Base-by-base conservation (phyloP, 2,113 vertebrate species). In the Ictalurus furcatus region DNA sequence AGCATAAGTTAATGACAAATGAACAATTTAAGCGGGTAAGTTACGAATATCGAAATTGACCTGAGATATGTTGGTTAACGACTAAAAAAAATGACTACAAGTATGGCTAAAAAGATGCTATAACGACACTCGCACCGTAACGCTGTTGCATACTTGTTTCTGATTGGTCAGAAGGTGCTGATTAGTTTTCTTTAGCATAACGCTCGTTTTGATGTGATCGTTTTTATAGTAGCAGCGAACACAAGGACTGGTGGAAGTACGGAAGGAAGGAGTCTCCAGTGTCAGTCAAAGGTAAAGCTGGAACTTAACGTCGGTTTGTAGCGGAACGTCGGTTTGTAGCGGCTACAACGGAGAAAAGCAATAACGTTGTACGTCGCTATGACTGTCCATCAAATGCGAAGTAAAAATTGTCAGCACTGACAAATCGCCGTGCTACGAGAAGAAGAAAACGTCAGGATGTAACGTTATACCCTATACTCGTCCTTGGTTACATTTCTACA, bases 181-280 rank as follows among this genome's bases (percentile, higher is more conserved):
- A 76, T 76, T 16, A 28, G n/a, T 58, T 58, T 56, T n/a, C 28
- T 21, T 16, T n/a, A 52, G 23, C 71, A 73, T 73, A 2, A 30
- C 65, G 28, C 4, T 28, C 28, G 28, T 73, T 67, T 28, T 4
- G 1, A 44, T 9, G 30, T 40, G 2, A 74, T 74, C 12, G 12
- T 44, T 40, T 74, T 21, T 4, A 40, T 5, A 74, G 34, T 74
- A 76, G 44, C 19, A 44, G 73, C 73, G n/a, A 54, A 54, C 14
- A n/a, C 3, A n/a, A 17, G 71, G 34, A 73, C 17, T 4, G 7
- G 2, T 21, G 4, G 17, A 61, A 4, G 30, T 59, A 61, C 13
- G 80, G 7, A 58, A 82, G 44, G 48, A 80, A 82, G 44, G 48
- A 80, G 79, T 82, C 79, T 34, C 79, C 54, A 81, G 54, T 82